A percentile compares a stretch with the other conserved stretches of the same genome.
These are phyloP conservation scores for Labia minor DNA, from an alignment of 2,888 invertebrate species.

Conservation along the genomic window DNA sequence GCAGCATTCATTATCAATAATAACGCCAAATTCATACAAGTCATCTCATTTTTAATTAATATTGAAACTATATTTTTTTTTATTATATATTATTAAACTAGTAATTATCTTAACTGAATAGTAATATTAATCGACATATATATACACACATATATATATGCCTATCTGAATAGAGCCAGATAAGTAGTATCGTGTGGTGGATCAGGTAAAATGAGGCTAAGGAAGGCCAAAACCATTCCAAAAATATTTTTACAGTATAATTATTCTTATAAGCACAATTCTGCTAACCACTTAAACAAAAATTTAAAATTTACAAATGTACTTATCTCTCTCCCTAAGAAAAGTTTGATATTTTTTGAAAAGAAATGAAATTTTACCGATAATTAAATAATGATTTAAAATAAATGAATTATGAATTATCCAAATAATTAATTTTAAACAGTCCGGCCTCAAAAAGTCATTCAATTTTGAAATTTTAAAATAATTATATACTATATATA, in stretches of 20 bases:
- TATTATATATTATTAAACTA: background rate
- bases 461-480: background rate
- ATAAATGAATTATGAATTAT: too few species aligned
- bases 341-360: too few species aligned
- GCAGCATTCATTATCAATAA: background rate
- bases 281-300: too few species aligned
- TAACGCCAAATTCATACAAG: slow-evolving; percentile 13
- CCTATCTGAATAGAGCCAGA: too few species aligned
- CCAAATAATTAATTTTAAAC: too few species aligned
- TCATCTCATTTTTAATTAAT: background rate
- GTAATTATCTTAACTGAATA: background rate
- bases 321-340: too few species aligned
- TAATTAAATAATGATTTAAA: too few species aligned
- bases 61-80: too few species aligned
- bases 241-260: background rate
- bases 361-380: too few species aligned
- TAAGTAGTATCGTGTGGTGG: background rate
- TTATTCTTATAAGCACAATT: too few species aligned
- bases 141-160: background rate
- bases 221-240: background rate
- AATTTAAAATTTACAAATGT: too few species aligned
- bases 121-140: background rate
- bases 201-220: background rate
- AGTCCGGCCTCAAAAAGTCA: background rate
- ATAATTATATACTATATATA: background rate